phyloP scores from a whole-genome alignment of 2,888 invertebrate genomes.

The Serripes groenlandicus region DNA sequence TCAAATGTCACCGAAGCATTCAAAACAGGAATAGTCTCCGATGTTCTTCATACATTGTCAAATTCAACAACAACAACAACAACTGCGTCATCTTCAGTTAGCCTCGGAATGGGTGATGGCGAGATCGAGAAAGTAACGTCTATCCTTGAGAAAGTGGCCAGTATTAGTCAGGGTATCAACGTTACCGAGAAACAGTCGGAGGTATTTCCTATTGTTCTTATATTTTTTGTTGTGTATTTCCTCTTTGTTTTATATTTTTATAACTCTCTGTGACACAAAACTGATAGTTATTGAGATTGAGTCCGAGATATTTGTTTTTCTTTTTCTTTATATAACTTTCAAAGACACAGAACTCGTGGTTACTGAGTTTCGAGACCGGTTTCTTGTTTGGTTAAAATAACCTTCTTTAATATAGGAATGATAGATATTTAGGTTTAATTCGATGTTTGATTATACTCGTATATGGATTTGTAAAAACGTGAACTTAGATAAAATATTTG shows the following conservation, averaged over 20 bases:
- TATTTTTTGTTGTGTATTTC: background rate
- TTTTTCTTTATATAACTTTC: no score
- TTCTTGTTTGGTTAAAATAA: no score
- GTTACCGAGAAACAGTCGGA: slow-evolving; percentile 33
- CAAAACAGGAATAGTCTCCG: background rate
- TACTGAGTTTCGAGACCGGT: no score
- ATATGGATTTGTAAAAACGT: no score
- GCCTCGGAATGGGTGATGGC: slow-evolving; percentile 23
- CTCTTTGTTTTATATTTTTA: background rate
- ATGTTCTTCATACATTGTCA: background rate
- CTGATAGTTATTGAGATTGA: no score
- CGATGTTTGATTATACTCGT: no score
- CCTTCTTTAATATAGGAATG: no score
- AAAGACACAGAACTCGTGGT: no score
- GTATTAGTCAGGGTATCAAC: slow-evolving; percentile 23
- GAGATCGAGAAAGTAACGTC: slow-evolving; percentile 43
- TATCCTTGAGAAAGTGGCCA: slow-evolving; percentile 33
- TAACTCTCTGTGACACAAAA: no score
- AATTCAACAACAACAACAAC: background rate
- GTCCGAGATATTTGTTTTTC: no score
- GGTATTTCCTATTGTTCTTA: background rate
- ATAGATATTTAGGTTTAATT: no score
- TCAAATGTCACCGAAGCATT: background rate
- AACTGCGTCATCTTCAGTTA: background rate
- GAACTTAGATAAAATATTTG: no score